Evolutionary conservation across 2,113 vertebrate species (phyloP).

Genomic region (Amphiprion ocellaris): DNA sequence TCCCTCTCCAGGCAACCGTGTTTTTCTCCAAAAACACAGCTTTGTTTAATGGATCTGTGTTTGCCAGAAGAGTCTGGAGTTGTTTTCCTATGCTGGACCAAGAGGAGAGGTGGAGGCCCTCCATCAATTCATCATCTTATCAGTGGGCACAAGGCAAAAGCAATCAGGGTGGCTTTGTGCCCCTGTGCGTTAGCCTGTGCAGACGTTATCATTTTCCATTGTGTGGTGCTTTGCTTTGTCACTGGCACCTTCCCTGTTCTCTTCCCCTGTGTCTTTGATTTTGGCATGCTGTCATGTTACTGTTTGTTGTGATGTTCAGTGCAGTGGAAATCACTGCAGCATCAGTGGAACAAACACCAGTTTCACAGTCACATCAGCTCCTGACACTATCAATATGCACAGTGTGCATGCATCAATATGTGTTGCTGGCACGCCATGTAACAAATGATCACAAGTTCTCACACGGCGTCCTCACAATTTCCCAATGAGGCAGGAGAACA

Average conservation of each 20-base stretch:
- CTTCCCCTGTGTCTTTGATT: background rate
- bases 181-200: slow-evolving; percentile 7
- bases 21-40: slow-evolving; percentile 61
- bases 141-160: slow-evolving; percentile 26
- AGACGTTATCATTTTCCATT: slow-evolving; percentile 41
- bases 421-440: slow-evolving; percentile 4
- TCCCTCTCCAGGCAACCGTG: slow-evolving; percentile 75
- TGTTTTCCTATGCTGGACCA: slow-evolving; percentile 59
- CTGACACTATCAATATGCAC: background rate
- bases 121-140: slow-evolving; percentile 66
- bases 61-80: slow-evolving; percentile 63
- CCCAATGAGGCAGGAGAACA: slow-evolving; percentile 59
- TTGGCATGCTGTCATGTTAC: background rate
- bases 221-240: slow-evolving; percentile 4
- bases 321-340: background rate
- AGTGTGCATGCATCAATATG: background rate
- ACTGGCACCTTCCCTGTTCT: background rate
- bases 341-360: slow-evolving; percentile 10
- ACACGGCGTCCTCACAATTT: slow-evolving; percentile 48
- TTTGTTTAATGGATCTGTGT: slow-evolving; percentile 65
- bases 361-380: slow-evolving; percentile 5
- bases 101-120: slow-evolving; percentile 52
- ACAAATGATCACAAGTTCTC: slow-evolving; percentile 30
- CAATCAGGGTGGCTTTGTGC: slow-evolving; percentile 39
- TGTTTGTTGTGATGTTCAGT: background rate